Evolutionary conservation across 64 coral and sea anemone genomes (phyloP), one percentile per base, ranked within the genome.

Genomic region (Pachyseris speciosa): DNA sequence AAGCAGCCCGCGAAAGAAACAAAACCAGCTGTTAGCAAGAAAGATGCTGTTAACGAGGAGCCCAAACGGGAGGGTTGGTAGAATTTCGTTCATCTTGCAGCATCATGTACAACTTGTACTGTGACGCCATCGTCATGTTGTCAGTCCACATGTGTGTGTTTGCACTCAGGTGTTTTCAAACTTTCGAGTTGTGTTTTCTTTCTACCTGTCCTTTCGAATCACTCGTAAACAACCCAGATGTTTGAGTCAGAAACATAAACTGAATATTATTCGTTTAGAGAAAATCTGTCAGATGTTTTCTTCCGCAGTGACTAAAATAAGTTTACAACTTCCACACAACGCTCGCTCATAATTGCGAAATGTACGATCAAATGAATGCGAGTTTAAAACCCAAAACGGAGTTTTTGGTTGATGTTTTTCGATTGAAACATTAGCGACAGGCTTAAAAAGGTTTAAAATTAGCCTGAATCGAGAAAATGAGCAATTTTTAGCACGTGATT

Each of bases 21-120:
- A 2, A 92, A 92, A 29, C 64, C 89, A 22, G 78, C 52, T n/a
- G 48, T 19, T 6, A 84, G 29, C 40, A 92, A 74, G 69, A 92
- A 84, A 37, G 89, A 92, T 40, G 74, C 60, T 45, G 89, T 92
- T 2, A 92, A 92, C 69, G 89, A 92, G 43, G 89, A 92, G 37
- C 52, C 89, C n/a, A 92, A 52, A 57, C 84, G 32, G 25, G 89
- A 85, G 49, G 89, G 89, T 92, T 47, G 11, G 89, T 66, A 3
- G 36, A 58, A 78, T 28, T 37, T 7, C 9, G 4, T 37, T 71
- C 15, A 39, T 13, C 32, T 40, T 8, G 34, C 39, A 38, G 39
- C 67, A 20, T 71, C 30, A 81, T 76, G 73, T 76, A 49, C 73
- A 76, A 37, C 32, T 81, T 63, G 77, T 81, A 81, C 77, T 37